A percentile compares a stretch with the other conserved stretches of the same genome.
Conservation (phyloP, 2,888 invertebrate genomes). For the Hermaeophaga mercurialis region DNA sequence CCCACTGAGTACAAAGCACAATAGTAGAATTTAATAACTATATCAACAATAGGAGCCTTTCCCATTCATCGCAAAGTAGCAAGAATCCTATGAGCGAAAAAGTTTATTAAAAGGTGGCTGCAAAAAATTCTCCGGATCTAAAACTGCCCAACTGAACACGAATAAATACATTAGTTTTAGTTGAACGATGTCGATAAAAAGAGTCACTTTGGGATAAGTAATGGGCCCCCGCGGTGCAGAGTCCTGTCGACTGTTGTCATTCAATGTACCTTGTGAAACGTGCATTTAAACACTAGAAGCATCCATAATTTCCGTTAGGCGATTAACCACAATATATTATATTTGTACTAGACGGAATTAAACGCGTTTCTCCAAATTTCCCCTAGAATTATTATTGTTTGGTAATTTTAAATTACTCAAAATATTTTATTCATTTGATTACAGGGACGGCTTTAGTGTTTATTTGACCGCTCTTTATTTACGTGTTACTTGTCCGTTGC, state of each 20-base stretch:
- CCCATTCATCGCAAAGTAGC: background rate
- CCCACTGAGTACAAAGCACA: background rate
- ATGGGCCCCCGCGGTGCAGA: slow-evolving; percentile 53
- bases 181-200: slow-evolving; percentile 53
- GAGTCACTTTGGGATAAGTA: slow-evolving; percentile 59
- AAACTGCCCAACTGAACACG: slow-evolving; percentile 41
- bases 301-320: slow-evolving; percentile 56
- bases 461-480: too few species aligned
- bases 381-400: slow-evolving; percentile 26
- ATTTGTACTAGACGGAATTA: slow-evolving; percentile 44
- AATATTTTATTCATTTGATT: too few species aligned
- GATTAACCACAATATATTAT: slow-evolving; percentile 57
- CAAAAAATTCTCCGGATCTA: slow-evolving; percentile 3
- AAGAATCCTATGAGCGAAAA: background rate
- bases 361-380: slow-evolving; percentile 35
- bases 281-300: slow-evolving; percentile 54
- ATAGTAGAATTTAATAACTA: slow-evolving; percentile 11
- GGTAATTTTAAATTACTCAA: background rate
- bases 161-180: slow-evolving; percentile 55
- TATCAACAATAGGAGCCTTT: slow-evolving; percentile 6
- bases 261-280: slow-evolving; percentile 23
- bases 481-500: too few species aligned
- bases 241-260: slow-evolving; percentile 44
- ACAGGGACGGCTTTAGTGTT: too few species aligned
- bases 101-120: slow-evolving; percentile 9